Evolutionary conservation across 92 coral and sea anemone genomes (phyloP), one percentile per base, ranked within the genome.

Genomic region (Phymanthus crucifer): DNA sequence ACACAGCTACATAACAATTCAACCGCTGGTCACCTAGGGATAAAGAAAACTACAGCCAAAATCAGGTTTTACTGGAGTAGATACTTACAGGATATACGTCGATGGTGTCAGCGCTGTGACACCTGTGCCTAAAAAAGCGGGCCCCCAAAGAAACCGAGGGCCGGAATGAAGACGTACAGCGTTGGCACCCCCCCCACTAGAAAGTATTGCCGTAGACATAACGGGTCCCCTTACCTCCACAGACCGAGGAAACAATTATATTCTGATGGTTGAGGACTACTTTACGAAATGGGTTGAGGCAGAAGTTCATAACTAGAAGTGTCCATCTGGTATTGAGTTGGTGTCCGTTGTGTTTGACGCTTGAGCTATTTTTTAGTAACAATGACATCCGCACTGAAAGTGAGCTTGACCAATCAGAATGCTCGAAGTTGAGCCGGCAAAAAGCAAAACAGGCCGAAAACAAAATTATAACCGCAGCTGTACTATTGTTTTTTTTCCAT

Each of bases 11-110:
- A 84, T 57, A 72, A 84, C 73, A 34, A 24, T n/a, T 36, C 40
- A 48, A 79, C 74, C 10, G 74, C 75, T 11, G 88, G 88, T 24
- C 88, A 84, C 35, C 72, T 84, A 16, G 88, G 88, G 46, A n/a
- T 13, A n/a, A 50, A 18, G 40, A 84, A 84, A 75, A 84, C 88
- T 36, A 0, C 70, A n/a, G 74, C 19, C 32, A 56, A 0, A 21
- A 70, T 84, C 2, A 78, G 88, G 6, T 84, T 84, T 35, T 78
- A 78, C 84, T 84, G 84, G 84, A 32, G 6, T 26, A 45, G 72
- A 3, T 72, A 66, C 83, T 3, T 34, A 40, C 77, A 45, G 69
- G 84, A 84, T 36, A 78, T 78, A 48, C 70, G 68, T 7, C 66
- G 40, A 4, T 78, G 84, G 80, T 84, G 74, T 70, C 66, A 75